Conservation (phyloP, 2,888 invertebrate species). For the Hydrotaea cyrtoneurina region DNA sequence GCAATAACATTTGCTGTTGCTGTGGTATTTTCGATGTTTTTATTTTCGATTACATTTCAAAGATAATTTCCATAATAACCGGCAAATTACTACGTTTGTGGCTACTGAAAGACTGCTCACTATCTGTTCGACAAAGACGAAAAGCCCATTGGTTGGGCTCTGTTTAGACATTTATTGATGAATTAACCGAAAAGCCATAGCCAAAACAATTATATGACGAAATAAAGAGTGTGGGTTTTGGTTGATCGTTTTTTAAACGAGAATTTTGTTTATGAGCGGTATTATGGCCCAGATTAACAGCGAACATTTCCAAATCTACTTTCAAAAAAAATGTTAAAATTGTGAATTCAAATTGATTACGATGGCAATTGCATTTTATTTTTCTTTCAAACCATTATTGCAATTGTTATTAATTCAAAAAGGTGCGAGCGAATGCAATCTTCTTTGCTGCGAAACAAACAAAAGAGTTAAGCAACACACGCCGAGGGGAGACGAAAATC, state of each 20-base stretch:
- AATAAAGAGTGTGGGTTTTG: conserved; percentile 21
- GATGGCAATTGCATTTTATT: not conserved
- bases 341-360: not conserved
- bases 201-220: not conserved
- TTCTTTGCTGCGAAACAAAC: conserved; percentile 4
- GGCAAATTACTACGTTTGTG: not conserved
- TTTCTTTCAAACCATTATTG: not conserved
- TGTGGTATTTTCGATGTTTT: not conserved
- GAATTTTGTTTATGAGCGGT: not conserved
- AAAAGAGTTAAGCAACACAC: conserved; percentile 37
- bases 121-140: not conserved
- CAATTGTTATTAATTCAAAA: conserved; percentile 10
- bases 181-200: not conserved
- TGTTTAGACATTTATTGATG: conserved; percentile 6
- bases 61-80: conserved; percentile 6
- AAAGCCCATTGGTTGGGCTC: not conserved
- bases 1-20: not conserved
- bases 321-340: conserved; percentile 31
- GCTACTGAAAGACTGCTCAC: not conserved
- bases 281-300: not conserved
- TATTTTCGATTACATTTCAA: not conserved
- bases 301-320: conserved; percentile 26
- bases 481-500: not conserved
- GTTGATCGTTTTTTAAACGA: not conserved
- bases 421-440: not conserved